Conservation (phyloP, 2,113 vertebrate species). For the Vidua chalybeata region DNA sequence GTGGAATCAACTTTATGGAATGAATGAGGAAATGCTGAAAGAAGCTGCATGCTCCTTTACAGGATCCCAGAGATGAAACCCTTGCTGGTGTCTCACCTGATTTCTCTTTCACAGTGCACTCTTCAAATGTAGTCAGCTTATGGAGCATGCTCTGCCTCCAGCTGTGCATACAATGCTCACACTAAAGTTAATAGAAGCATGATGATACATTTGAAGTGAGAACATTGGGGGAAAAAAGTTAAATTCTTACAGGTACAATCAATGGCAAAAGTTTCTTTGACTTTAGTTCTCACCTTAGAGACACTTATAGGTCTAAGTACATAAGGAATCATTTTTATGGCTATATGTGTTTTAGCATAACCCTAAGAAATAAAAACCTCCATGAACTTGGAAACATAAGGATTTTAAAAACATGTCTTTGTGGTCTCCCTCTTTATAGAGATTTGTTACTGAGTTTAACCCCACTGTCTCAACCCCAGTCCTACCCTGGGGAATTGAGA, state of each 20-base stretch:
- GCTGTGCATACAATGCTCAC: neutral
- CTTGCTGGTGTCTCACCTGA: neutral
- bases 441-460: neutral
- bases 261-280: neutral
- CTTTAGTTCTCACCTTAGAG: neutral
- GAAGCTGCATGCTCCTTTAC: neutral
- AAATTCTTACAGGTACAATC: neutral
- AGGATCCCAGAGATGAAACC: neutral
- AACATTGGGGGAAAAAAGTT: neutral
- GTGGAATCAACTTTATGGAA: neutral
- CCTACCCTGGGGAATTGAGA: neutral
- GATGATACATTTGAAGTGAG: neutral
- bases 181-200: conserved; percentile 14
- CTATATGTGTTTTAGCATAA: neutral
- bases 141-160: conserved; percentile 3
- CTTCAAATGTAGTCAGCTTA: conserved; percentile 19
- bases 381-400: neutral
- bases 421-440: neutral
- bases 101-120: conserved; percentile 30
- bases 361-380: neutral
- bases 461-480: neutral
- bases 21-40: neutral
- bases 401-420: neutral
- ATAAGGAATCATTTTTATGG: neutral
- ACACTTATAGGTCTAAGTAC: neutral